Percentiles rank a stretch among this genome's conserved stretches.
These are phyloP conservation scores for Monomorium pharaonis DNA, from an alignment of 1,140 invertebrate genomes.

Conservation along the genomic window DNA sequence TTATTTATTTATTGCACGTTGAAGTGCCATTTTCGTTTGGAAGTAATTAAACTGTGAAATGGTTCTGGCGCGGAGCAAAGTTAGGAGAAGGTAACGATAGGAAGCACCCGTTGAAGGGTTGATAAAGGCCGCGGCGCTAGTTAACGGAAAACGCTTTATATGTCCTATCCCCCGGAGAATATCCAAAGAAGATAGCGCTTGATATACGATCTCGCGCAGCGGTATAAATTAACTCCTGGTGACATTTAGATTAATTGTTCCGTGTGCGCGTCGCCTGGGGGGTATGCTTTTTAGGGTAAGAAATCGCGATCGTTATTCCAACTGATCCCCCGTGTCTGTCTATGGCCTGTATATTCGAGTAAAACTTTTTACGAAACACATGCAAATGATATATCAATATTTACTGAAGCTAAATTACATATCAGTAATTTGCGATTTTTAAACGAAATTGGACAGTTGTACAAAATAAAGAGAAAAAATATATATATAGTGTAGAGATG, in stretches of 20 bases:
- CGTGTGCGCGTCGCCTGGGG: slow-evolving; percentile 62
- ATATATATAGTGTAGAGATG: not conserved
- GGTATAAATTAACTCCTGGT: slow-evolving; percentile 81
- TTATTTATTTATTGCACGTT: slow-evolving; percentile 20
- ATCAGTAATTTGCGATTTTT: not conserved
- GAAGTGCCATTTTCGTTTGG: slow-evolving; percentile 52
- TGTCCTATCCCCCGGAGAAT: slow-evolving; percentile 70
- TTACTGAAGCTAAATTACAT: not conserved
- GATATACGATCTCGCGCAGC: slow-evolving; percentile 71
- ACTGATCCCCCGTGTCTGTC: slow-evolving; percentile 57
- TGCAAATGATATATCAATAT: slow-evolving; percentile 15
- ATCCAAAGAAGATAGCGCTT: slow-evolving; percentile 77
- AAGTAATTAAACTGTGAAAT: slow-evolving; percentile 73
- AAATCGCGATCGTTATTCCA: slow-evolving; percentile 73
- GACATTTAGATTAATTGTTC: slow-evolving; percentile 82
- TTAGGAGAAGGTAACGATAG: slow-evolving; percentile 67
- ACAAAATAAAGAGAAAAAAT: not conserved
- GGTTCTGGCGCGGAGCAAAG: slow-evolving; percentile 48
- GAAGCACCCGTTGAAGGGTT: slow-evolving; percentile 78
- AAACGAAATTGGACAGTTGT: not conserved
- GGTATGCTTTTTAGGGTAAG: slow-evolving; percentile 58
- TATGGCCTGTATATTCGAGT: slow-evolving; percentile 17
- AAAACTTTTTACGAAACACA: not conserved
- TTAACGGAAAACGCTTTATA: slow-evolving; percentile 75
- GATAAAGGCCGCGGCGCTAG: slow-evolving; percentile 74